Conservation (phyloP, 2,888 invertebrate genomes). For the Agrochola macilenta region DNA sequence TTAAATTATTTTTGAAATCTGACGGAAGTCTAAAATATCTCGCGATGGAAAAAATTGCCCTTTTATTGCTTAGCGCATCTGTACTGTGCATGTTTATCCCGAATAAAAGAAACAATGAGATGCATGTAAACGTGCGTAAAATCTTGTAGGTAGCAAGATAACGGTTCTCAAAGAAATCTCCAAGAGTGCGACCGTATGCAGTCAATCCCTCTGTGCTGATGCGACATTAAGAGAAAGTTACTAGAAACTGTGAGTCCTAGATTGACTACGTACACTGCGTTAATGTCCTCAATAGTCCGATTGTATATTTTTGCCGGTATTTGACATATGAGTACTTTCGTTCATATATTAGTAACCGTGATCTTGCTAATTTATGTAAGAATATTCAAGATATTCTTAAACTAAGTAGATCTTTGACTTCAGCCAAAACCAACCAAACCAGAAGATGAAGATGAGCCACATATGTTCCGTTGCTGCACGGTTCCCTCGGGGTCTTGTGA, state of each 20-base stretch:
- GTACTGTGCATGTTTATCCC: not conserved
- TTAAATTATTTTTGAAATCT: not conserved
- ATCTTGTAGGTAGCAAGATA: conserved; percentile 44
- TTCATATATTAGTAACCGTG: not conserved
- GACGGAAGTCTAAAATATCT: not conserved
- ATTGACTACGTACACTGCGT: conserved; percentile 65
- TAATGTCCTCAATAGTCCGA: conserved; percentile 41
- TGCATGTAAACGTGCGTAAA: conserved; percentile 29
- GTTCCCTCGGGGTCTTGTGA: not conserved
- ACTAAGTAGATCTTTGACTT: not conserved
- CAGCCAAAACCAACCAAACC: not conserved
- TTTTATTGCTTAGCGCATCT: not conserved
- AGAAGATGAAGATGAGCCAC: not conserved
- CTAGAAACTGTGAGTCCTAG: conserved; percentile 75
- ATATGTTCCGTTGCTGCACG: not conserved
- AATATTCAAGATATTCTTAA: not conserved
- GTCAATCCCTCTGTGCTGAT: conserved; percentile 53
- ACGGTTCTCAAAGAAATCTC: conserved; percentile 46
- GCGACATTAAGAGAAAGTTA: conserved; percentile 76
- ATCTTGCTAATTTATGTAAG: not conserved
- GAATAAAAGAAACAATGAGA: conserved; percentile 14
- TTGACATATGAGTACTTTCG: not conserved
- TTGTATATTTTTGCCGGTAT: conserved; percentile 19
- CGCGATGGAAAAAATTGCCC: not conserved
- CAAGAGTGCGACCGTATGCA: conserved; percentile 44